Conservation (phyloP, 1,140 invertebrate genomes). For the Neomicropteryx cornuta region DNA sequence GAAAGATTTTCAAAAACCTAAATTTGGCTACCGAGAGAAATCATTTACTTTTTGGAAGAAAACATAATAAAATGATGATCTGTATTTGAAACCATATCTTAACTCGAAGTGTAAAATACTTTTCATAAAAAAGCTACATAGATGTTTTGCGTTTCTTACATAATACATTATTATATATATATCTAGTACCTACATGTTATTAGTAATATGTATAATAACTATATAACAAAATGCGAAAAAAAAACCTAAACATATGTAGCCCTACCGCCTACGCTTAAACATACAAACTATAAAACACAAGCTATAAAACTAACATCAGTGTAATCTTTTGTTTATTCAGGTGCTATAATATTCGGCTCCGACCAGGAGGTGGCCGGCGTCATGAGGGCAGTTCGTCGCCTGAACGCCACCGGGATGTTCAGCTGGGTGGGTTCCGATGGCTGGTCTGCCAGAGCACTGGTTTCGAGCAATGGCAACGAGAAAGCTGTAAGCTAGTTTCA, state of each 20-base stretch:
- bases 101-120: no score
- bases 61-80: no score
- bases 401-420: slow-evolving; percentile 81
- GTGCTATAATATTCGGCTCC: slow-evolving; percentile 91
- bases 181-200: neutral
- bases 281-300: no score
- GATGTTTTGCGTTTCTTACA: no score
- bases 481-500: no score
- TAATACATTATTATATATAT: neutral
- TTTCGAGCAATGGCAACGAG: slow-evolving; percentile 77
- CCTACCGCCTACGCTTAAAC: neutral
- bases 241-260: neutral
- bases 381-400: slow-evolving; percentile 79
- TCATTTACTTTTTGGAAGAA: no score
- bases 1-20: no score
- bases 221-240: neutral
- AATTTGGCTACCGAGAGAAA: no score
- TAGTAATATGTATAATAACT: neutral
- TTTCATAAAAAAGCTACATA: no score
- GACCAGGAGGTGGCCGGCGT: slow-evolving; percentile 93
- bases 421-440: slow-evolving; percentile 94
- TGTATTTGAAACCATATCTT: no score
- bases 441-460: slow-evolving; percentile 78
- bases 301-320: no score
- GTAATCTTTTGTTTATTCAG: slow-evolving; percentile 38